Percentiles rank a stretch among this genome's conserved stretches.
These are phyloP conservation scores for Mus spicilegus DNA, from an alignment of 2,113 vertebrate species.

Conservation along the genomic window DNA sequence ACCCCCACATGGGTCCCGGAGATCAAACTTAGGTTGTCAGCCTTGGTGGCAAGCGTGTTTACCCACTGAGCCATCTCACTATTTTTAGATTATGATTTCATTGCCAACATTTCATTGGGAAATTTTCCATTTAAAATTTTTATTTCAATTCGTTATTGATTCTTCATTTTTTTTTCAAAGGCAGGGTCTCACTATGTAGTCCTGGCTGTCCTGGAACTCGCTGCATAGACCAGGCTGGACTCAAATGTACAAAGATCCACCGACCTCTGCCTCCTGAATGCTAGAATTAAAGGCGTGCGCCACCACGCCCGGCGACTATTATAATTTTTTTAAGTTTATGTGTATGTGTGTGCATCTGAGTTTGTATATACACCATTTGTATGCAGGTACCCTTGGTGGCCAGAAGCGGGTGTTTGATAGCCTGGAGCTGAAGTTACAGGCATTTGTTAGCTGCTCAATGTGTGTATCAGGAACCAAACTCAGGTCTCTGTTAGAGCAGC, in stretches of 20 bases:
- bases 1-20: too few species aligned
- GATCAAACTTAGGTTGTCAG: neutral
- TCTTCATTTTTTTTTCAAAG: neutral
- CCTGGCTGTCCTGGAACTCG: neutral
- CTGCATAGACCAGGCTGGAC: neutral
- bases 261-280: neutral
- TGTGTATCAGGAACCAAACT: neutral
- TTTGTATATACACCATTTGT: neutral
- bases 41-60: neutral
- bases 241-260: neutral
- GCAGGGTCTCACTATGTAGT: too few species aligned
- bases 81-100: neutral
- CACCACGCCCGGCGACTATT: too few species aligned
- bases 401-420: neutral
- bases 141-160: neutral
- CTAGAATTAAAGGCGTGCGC: neutral
- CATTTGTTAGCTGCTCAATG: neutral
- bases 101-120: neutral
- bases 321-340: neutral
- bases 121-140: neutral
- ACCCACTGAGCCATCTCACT: neutral
- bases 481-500: neutral
- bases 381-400: neutral
- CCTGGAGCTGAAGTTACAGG: neutral
- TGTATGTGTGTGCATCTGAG: neutral